These are phyloP conservation scores for Nannoperca obscura DNA, from an alignment of 2,797 vertebrate species.

Conservation along the genomic window DNA sequence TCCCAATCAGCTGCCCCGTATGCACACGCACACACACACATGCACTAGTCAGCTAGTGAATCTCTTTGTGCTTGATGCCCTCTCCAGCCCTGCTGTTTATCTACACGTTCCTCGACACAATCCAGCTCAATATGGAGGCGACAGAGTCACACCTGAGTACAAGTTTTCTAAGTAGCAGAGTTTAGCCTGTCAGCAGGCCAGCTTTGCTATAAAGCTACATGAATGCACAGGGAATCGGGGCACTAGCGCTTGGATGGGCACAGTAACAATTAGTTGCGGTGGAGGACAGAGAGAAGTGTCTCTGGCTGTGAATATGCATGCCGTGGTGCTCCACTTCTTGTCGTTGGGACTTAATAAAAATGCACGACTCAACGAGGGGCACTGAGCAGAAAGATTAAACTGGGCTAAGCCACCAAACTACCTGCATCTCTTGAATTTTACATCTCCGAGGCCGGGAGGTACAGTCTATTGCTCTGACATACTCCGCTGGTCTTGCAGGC, in stretches of 20 bases:
- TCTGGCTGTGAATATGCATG: constrained; percentile 71
- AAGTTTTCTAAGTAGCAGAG: constrained; percentile 48
- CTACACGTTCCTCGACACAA: constrained; percentile 58
- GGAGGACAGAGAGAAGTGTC: constrained; percentile 49
- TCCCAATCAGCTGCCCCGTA: constrained; percentile 23
- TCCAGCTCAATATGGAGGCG: constrained; percentile 41
- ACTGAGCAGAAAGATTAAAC: constrained; percentile 73
- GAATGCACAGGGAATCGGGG: constrained; percentile 46
- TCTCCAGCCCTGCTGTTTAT: constrained; percentile 64
- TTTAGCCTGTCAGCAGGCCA: constrained; percentile 47
- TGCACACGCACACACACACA: neutral
- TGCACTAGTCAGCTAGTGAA: constrained; percentile 42
- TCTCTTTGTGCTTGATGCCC: constrained; percentile 53
- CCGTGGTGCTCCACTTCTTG: constrained; percentile 41
- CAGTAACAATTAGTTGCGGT: constrained; percentile 70
- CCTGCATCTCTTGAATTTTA: constrained; percentile 68
- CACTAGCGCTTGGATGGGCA: constrained; percentile 54
- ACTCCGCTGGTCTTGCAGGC: constrained; percentile 54
- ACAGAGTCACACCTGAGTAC: constrained; percentile 44
- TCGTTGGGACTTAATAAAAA: constrained; percentile 73
- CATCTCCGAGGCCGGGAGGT: constrained; percentile 54
- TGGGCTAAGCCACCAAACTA: constrained; percentile 63
- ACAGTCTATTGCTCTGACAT: constrained; percentile 54
- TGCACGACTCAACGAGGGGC: constrained; percentile 63
- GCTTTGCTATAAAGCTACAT: constrained; percentile 49